These are phyloP conservation scores for Taphrorychus bicolor DNA, from an alignment of 2,888 invertebrate genomes.

Conservation along the genomic window DNA sequence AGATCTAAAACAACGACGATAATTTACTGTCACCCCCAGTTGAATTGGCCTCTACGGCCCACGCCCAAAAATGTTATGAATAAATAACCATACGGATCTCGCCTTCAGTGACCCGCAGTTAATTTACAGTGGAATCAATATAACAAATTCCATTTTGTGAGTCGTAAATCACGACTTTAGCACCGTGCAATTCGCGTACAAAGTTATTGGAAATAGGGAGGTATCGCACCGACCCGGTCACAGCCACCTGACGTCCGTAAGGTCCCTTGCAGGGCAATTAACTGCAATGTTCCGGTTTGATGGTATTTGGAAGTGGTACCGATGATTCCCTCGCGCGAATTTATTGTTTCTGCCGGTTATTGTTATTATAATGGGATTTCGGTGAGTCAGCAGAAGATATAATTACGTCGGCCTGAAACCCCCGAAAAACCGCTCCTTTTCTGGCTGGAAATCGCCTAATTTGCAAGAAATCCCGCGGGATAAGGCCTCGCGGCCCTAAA, in stretches of 20 bases:
- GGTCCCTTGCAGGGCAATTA: not conserved
- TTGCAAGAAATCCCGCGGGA: conserved; percentile 34
- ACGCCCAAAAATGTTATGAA: conserved; percentile 40
- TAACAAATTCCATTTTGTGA: conserved; percentile 42
- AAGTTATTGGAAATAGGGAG: conserved; percentile 35
- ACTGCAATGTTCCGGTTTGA: not conserved
- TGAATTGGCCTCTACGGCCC: conserved; percentile 32
- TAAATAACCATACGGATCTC: conserved; percentile 40
- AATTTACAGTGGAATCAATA: conserved; percentile 43
- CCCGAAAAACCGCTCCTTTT: conserved; percentile 21
- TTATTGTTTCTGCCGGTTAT: not conserved
- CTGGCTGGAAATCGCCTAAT: conserved; percentile 33
- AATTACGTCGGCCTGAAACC: not conserved
- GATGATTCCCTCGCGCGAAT: not conserved
- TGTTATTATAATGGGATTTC: not conserved
- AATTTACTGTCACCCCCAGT: conserved; percentile 12
- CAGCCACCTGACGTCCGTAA: not conserved
- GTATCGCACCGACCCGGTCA: conserved; percentile 3
- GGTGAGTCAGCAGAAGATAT: not conserved
- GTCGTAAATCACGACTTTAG: conserved; percentile 38
- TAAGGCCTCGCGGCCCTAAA: conserved; percentile 25
- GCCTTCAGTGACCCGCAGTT: conserved; percentile 36
- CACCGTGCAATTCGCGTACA: conserved; percentile 35
- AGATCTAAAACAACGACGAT: conserved; percentile 3
- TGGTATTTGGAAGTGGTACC: not conserved